Conservation (phyloP, 2,888 invertebrate genomes). For the Eurois occulta region DNA sequence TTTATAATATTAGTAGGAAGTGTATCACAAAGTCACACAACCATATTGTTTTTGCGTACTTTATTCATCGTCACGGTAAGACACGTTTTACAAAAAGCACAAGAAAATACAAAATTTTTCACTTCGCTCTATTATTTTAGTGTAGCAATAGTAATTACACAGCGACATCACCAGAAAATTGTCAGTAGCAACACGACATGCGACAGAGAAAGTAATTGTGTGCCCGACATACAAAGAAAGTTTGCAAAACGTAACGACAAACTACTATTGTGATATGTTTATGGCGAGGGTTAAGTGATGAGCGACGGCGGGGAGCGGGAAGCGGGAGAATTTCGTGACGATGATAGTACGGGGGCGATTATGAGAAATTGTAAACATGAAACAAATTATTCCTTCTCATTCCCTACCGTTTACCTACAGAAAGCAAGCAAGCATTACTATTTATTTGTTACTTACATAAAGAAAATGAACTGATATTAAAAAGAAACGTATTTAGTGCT, state of each 20-base stretch:
- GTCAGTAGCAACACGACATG: conserved; percentile 41
- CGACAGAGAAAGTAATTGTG: conserved; percentile 59
- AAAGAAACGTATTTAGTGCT: background rate
- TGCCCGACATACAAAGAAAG: conserved; percentile 55
- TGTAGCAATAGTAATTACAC: conserved; percentile 46
- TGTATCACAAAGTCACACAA: background rate
- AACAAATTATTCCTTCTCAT: no score
- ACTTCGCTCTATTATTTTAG: conserved; percentile 24
- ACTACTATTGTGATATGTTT: conserved; percentile 50
- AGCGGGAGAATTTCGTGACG: background rate
- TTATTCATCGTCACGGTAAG: conserved; percentile 4
- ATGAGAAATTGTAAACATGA: background rate
- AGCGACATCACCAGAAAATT: conserved; percentile 40
- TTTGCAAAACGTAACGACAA: conserved; percentile 58
- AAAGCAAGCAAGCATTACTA: background rate
- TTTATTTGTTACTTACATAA: background rate
- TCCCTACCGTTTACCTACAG: no score
- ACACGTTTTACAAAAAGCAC: background rate
- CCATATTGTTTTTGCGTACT: background rate
- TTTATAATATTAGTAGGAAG: no score
- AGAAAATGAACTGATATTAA: background rate
- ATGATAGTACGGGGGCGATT: background rate
- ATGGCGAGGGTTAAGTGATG: conserved; percentile 13
- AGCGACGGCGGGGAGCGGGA: conserved; percentile 12
- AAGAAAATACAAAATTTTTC: conserved; percentile 4